These are phyloP conservation scores for Lutjanus argentimaculatus DNA, from an alignment of 2,797 vertebrate species.

Conservation along the genomic window DNA sequence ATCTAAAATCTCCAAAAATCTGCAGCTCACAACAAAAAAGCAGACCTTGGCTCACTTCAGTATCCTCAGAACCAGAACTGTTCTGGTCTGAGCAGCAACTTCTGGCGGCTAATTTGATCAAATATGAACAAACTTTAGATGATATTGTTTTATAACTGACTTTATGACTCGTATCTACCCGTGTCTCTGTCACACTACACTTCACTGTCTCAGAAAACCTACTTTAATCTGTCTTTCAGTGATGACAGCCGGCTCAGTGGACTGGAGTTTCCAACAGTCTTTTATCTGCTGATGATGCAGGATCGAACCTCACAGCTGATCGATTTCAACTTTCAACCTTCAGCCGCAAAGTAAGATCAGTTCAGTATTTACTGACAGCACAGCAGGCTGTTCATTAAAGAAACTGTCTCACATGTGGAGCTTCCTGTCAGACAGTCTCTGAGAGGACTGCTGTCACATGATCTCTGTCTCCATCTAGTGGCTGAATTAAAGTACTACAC, in stretches of 20 bases:
- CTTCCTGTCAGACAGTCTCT: no score
- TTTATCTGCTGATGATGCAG: slow-evolving; percentile 9
- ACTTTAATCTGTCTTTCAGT: neutral
- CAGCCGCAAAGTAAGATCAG: slow-evolving; percentile 18
- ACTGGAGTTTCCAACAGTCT: neutral
- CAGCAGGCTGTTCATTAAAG: neutral
- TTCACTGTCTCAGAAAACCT: neutral
- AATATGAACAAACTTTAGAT: neutral
- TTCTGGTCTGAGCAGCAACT: neutral
- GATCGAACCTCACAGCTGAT: neutral
- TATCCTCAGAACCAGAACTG: neutral
- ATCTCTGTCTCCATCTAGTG: no score
- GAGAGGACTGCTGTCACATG: no score
- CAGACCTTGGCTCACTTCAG: neutral
- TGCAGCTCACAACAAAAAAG: no score
- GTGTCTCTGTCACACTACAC: neutral
- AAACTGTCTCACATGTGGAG: no score
- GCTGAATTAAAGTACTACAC: no score
- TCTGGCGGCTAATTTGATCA: neutral
- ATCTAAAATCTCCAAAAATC: no score
- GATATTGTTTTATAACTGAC: neutral
- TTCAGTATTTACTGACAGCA: neutral
- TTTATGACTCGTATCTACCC: neutral
- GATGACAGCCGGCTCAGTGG: neutral
- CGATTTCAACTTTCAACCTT: neutral